These are phyloP conservation scores for Tyrophagus putrescentiae DNA, from an alignment of 1,140 invertebrate genomes.

Conservation along the genomic window DNA sequence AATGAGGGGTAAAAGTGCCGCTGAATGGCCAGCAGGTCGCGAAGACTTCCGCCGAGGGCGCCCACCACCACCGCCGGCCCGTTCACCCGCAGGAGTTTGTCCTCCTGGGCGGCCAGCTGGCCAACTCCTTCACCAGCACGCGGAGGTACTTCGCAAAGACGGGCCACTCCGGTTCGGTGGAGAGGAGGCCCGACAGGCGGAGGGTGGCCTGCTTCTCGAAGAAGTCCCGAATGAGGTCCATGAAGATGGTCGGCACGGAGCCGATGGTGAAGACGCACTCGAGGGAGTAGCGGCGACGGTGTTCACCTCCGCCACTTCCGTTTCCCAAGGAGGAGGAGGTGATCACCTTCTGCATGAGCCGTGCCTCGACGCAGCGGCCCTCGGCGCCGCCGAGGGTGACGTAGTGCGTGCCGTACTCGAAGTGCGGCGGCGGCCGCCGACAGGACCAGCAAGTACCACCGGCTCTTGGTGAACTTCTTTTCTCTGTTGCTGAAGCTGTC, in stretches of 20 bases:
- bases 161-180: neutral
- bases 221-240: conserved; percentile 6
- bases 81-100: neutral
- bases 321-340: too few species aligned
- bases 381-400: conserved; percentile 7
- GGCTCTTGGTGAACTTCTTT: conserved; percentile 2
- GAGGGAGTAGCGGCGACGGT: neutral
- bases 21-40: conserved; percentile 44
- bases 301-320: too few species aligned
- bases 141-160: neutral
- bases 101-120: conserved; percentile 4
- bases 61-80: neutral
- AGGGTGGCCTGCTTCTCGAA: too few species aligned
- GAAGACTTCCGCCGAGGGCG: conserved; percentile 46
- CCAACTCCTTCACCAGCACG: neutral
- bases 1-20: conserved; percentile 45
- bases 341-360: neutral
- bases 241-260: conserved; percentile 4
- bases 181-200: neutral
- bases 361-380: conserved; percentile 5
- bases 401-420: neutral
- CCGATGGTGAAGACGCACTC: neutral
- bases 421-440: neutral
- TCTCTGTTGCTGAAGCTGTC: too few species aligned
- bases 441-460: conserved; percentile 8